phyloP scores from a whole-genome alignment of 2,113 vertebrate genomes.

The Microcebus ravelobensis region DNA sequence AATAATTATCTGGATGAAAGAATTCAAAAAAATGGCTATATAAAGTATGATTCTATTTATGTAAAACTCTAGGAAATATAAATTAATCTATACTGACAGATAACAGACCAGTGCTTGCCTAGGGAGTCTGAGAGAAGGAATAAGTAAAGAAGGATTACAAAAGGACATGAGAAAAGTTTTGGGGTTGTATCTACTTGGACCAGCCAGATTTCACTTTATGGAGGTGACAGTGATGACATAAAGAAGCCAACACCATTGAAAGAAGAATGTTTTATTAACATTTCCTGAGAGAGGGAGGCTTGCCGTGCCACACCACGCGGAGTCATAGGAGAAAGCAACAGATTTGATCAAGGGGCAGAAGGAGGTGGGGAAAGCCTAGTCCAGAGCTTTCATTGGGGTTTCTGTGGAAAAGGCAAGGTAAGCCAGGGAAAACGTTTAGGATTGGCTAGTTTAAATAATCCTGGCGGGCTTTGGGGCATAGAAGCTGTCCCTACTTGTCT shows the following conservation, averaged over 20 bases:
- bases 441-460: neutral
- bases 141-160: neutral
- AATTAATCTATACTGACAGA: neutral
- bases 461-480: neutral
- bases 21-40: neutral
- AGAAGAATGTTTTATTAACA: neutral
- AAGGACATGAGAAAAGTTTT: neutral
- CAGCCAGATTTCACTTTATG: neutral
- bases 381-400: neutral
- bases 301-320: neutral
- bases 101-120: neutral
- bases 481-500: neutral
- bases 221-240: neutral
- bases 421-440: neutral
- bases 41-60: neutral
- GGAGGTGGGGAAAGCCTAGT: neutral
- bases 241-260: neutral
- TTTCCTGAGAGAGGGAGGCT: neutral
- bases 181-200: neutral
- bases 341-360: neutral
- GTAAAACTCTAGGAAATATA: conserved; percentile 5
- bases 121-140: neutral
- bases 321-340: neutral
- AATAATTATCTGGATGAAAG: neutral
- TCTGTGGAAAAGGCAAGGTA: neutral